Base-by-base conservation (phyloP, 30 jellyfish, hydroid and myxozoan species). In the Calvadosia cruxmelitensis region DNA sequence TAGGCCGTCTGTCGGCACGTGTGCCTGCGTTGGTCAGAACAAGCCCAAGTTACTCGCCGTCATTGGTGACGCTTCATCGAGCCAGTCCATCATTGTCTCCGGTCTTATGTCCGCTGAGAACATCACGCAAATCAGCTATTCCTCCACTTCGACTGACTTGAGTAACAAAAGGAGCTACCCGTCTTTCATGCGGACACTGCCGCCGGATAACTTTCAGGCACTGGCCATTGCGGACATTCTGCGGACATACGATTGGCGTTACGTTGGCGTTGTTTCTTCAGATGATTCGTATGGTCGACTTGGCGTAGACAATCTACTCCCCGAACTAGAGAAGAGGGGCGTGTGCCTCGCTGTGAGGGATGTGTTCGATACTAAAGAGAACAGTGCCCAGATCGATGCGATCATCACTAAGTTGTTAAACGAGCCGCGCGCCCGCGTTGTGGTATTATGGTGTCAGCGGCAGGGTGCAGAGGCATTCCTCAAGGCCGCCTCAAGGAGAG, bases 21-120 rank as follows among this genome's bases (percentile, higher is more conserved):
- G 99, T 64, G 29, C 20, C 25, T 91, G 99, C 53, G 20, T 20
- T 10, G 70, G 75, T 27, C 73, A 62, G 69, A 76, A 77, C 29
- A 75, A 71, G 52, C 80, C 80, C 1, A 42, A 72, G 0, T 70
- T 79, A 10, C 34, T 91, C 26, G 92, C 86, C 0, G 81, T 91
- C 33, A 91, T 91, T 24, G 99, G 99, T 1, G 99, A 91, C 53
- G 99, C 99, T 3, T 76, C 95, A 20, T 91, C 99, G 1, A 83
- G 87, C 1, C 77, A 94, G 26, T 67, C 95, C 27, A 82, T 93
- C 27, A 78, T 81, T 3, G 84, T 91, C 26, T 93, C 94, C n/a
- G 80, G 94, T 3, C 82, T 91, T 25, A 67, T 83, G 31, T 80
- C 96, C 29, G 94, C 99, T 5, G 89, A 75, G 57, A 24, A 16